Conservation (phyloP, 2,113 vertebrate genomes). For the Poeciliopsis retropinna region DNA sequence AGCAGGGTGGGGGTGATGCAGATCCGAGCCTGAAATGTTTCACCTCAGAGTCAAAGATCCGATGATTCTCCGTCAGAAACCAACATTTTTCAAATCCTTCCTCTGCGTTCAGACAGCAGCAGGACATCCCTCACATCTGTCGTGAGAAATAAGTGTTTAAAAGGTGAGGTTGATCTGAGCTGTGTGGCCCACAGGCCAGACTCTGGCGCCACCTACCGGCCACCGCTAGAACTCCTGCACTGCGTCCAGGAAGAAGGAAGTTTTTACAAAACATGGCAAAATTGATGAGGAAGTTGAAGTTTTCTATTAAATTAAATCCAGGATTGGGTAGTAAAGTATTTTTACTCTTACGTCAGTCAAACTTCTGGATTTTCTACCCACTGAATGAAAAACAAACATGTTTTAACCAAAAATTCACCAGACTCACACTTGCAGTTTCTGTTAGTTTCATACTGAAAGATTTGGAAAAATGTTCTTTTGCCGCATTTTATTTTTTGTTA, state of each 20-base stretch:
- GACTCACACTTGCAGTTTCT: no score
- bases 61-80: constrained; percentile 2
- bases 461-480: no score
- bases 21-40: constrained; percentile 31
- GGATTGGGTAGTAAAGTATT: no score
- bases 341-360: no score
- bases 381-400: no score
- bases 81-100: background rate
- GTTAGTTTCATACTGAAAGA: no score
- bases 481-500: no score
- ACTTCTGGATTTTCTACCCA: no score
- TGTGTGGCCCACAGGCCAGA: background rate
- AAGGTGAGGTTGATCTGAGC: constrained; percentile 2
- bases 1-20: constrained; percentile 13
- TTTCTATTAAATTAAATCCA: no score
- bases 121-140: background rate
- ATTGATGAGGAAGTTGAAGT: no score
- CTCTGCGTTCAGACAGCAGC: constrained; percentile 3
- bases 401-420: no score
- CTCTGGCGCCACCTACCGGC: constrained; percentile 67
- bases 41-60: constrained; percentile 39
- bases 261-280: background rate
- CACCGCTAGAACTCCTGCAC: background rate
- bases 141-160: constrained; percentile 12
- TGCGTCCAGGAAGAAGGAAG: background rate